A percentile compares a stretch with the other conserved stretches of the same genome.
Evolutionary conservation across 2,888 invertebrate genomes (phyloP).

Genomic region (Lamellibrachia columna): DNA sequence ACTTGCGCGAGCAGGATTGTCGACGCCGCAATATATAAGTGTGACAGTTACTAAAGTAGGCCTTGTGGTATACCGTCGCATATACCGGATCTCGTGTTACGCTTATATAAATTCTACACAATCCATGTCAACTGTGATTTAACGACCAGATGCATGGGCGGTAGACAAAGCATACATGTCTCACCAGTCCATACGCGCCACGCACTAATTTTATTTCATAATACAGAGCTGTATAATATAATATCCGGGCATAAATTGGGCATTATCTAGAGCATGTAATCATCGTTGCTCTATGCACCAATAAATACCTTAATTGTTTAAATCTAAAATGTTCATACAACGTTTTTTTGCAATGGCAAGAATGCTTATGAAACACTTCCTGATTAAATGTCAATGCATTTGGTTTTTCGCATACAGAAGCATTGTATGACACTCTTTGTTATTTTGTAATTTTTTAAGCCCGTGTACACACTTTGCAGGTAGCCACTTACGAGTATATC

Average conservation of each 20-base stretch:
- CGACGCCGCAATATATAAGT: not conserved
- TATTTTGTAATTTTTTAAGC: not conserved
- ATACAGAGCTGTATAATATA: too few relatives aligned
- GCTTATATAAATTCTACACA: not conserved
- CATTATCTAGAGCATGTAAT: not conserved
- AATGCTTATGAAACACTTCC: not conserved
- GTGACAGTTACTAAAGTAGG: not conserved
- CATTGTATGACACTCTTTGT: not conserved
- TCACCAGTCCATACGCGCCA: not conserved
- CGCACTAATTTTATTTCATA: not conserved
- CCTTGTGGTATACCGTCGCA: not conserved
- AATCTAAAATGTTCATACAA: not conserved
- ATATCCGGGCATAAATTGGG: not conserved
- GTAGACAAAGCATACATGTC: not conserved
- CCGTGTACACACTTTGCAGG: not conserved
- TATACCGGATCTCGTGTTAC: not conserved
- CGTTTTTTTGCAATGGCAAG: not conserved
- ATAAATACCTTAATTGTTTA: not conserved
- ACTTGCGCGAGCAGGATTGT: not conserved
- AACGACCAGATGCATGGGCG: not conserved
- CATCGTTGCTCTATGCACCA: not conserved
- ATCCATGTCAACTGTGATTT: not conserved
- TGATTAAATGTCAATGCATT: not conserved
- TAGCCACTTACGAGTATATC: not conserved
- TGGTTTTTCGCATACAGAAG: not conserved